Evolutionary conservation across 2,888 invertebrate genomes (phyloP).

Genomic region (Cephus pygmeus): DNA sequence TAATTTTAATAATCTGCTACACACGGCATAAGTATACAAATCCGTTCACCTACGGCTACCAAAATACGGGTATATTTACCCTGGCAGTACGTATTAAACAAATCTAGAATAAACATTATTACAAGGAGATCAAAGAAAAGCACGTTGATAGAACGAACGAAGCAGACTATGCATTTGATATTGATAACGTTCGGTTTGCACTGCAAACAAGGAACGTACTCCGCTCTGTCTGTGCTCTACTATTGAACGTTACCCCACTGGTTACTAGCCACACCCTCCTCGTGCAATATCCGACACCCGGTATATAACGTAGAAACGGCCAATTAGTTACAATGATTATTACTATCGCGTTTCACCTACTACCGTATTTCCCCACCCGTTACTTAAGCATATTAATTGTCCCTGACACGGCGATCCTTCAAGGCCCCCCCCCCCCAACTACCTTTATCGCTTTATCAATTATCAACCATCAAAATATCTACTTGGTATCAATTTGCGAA

Average conservation of each 20-base stretch:
- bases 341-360: not conserved
- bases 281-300: not conserved
- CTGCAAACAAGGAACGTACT: constrained; percentile 37
- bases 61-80: not conserved
- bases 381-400: not conserved
- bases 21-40: not conserved
- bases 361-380: not conserved
- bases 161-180: constrained; percentile 47
- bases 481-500: not conserved
- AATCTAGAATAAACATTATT: constrained; percentile 47
- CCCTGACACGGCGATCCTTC: not conserved
- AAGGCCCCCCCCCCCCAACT: not conserved
- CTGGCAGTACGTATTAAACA: constrained; percentile 34
- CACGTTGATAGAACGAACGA: constrained; percentile 16
- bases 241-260: not conserved
- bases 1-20: not conserved
- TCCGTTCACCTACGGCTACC: not conserved
- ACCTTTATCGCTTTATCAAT: not conserved
- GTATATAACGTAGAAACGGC: not conserved
- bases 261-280: not conserved
- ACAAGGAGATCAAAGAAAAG: constrained; percentile 41
- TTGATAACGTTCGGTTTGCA: constrained; percentile 39
- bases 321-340: not conserved
- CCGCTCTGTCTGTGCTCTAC: not conserved
- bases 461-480: not conserved